phyloP scores from a whole-genome alignment of 1,140 invertebrate genomes.

The Caenorhabditis remanei region DNA sequence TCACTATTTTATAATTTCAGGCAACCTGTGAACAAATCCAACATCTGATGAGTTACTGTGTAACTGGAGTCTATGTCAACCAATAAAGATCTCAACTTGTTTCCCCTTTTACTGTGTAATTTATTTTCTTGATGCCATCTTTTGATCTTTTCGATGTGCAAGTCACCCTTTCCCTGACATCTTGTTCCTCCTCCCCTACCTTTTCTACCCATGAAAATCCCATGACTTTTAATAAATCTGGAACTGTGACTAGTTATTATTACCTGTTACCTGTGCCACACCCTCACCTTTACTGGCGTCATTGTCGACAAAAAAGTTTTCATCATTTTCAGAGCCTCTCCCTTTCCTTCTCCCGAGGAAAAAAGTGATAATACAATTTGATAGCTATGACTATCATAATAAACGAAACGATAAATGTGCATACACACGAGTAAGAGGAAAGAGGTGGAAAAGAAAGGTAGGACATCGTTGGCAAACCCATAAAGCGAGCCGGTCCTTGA shows the following conservation, averaged over 20 bases:
- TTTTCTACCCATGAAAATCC: background rate
- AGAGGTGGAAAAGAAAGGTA: slow-evolving; percentile 4
- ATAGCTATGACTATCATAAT: slow-evolving; percentile 49
- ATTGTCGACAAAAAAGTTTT: slow-evolving; percentile 6
- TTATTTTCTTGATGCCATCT: slow-evolving; percentile 17
- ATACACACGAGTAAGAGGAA: background rate
- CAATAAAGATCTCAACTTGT: slow-evolving; percentile 1
- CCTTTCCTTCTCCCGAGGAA: slow-evolving; percentile 24
- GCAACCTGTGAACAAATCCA: slow-evolving; percentile 34
- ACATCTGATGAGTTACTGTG: slow-evolving; percentile 47
- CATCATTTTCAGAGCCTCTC: slow-evolving; percentile 40
- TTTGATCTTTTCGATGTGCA: slow-evolving; percentile 29
- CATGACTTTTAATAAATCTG: slow-evolving; percentile 56
- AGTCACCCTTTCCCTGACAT: slow-evolving; percentile 12
- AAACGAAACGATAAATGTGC: slow-evolving; percentile 45
- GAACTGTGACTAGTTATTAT: slow-evolving; percentile 36
- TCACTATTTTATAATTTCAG: background rate
- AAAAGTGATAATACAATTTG: slow-evolving; percentile 52
- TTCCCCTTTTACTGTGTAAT: slow-evolving; percentile 14
- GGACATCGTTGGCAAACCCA: slow-evolving; percentile 48
- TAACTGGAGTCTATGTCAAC: background rate
- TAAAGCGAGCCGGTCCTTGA: slow-evolving; percentile 42
- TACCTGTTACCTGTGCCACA: background rate
- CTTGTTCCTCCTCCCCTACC: slow-evolving; percentile 22
- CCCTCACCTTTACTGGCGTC: slow-evolving; percentile 11